phyloP scores from a whole-genome alignment of 2,888 invertebrate genomes.

The Pyrrhosoma nymphula region DNA sequence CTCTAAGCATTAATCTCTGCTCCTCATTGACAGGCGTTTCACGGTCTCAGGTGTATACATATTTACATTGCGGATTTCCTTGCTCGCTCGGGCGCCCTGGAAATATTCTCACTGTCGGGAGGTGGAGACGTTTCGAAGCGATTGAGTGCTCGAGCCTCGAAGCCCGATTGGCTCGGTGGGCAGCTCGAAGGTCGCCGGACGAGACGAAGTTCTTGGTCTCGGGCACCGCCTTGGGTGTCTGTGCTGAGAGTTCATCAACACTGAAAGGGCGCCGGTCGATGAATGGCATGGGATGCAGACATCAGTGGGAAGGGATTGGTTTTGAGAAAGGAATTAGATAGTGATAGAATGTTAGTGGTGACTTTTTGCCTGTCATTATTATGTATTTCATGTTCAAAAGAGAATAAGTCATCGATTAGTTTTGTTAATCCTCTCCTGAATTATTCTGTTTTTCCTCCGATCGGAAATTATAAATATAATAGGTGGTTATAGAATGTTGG shows the following conservation, averaged over 20 bases:
- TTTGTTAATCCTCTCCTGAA: no score
- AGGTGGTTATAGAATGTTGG: no score
- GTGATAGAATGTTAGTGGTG: no score
- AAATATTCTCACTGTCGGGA: background rate
- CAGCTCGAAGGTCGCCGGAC: background rate
- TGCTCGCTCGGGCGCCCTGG: background rate
- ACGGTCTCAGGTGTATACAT: background rate
- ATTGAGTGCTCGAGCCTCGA: background rate
- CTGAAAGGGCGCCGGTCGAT: no score
- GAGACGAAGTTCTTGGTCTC: background rate
- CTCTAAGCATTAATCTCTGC: background rate
- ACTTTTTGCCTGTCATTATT: no score
- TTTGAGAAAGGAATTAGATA: no score
- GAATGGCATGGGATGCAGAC: no score
- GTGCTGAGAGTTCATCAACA: background rate
- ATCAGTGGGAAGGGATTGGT: no score
- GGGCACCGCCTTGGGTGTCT: background rate
- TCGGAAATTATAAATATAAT: no score
- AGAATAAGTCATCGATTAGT: no score
- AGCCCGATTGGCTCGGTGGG: background rate
- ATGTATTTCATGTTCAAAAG: no score
- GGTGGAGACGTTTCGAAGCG: background rate
- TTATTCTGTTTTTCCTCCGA: no score
- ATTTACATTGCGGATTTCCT: background rate
- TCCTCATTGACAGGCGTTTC: background rate